Evolutionary conservation across 2,888 invertebrate genomes (phyloP).

Genomic region (Drosophila merina): DNA sequence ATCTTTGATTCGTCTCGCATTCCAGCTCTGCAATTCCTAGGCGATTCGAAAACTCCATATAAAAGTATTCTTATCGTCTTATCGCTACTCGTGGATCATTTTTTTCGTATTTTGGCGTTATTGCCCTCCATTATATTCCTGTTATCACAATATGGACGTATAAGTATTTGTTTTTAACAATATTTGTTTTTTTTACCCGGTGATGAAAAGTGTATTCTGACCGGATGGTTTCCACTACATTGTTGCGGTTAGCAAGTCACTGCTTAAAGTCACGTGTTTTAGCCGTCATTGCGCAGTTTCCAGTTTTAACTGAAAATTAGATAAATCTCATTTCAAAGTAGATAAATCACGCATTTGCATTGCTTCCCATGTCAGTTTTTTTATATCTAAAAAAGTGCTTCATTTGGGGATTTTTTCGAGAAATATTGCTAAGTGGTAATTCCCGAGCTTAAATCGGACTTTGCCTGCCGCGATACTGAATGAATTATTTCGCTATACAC

Average conservation of each 20-base stretch:
- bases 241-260: slow-evolving; percentile 26
- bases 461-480: not conserved
- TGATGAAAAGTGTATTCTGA: slow-evolving; percentile 2
- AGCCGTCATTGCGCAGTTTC: slow-evolving; percentile 21
- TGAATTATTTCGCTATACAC: not conserved
- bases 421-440: not conserved
- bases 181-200: slow-evolving; percentile 4
- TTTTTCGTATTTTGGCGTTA: slow-evolving; percentile 22
- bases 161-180: slow-evolving; percentile 8
- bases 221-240: slow-evolving; percentile 15
- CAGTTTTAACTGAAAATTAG: too few relatives aligned
- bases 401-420: not conserved
- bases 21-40: slow-evolving; percentile 20
- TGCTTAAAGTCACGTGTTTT: slow-evolving; percentile 20
- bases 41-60: slow-evolving; percentile 15
- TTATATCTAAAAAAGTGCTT: not conserved
- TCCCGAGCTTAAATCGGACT: not conserved
- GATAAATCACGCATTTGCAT: not conserved
- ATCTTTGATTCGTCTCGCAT: slow-evolving; percentile 20
- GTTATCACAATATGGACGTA: slow-evolving; percentile 19
- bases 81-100: slow-evolving; percentile 29
- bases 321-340: not conserved
- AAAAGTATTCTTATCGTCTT: slow-evolving; percentile 24
- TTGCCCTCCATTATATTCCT: slow-evolving; percentile 13
- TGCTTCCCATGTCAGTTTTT: not conserved